Evolutionary conservation across 2,888 invertebrate genomes (phyloP), one percentile per base, ranked within the genome.

Genomic region (Schizotus pectinicornis): DNA sequence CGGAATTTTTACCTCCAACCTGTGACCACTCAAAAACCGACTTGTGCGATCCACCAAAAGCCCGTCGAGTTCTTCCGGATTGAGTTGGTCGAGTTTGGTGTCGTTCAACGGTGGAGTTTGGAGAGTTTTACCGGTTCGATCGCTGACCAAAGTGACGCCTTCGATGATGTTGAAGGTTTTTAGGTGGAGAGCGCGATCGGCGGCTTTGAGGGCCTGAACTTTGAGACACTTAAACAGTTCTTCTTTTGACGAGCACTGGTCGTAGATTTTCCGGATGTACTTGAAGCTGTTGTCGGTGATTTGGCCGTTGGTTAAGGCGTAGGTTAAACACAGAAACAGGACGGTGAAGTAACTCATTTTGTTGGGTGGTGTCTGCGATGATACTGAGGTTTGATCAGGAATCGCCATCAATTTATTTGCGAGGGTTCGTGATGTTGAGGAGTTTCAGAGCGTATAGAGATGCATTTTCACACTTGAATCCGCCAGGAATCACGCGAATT

Each of bases 171-270:
- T 84, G 35, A 90, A 82, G 33, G 82, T 81, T 55, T 87, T 86
- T 70, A 85, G 81, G 61, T 86, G 83, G 0, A 87, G 78, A 0
- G 89, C 89, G 11, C 88, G 81, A 61, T 88, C 87, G 8, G 85
- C 80, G 36, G 88, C 78, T 71, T 87, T 88, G 0, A 87, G 80
- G 0, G 88, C 87, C 73, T 89, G 87, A 52, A 89, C 81, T 78
- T 90, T 90, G 67, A 90, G 82, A 74, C 90, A 91, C 81, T 87
- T 87, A 65, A 87, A 78, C 48, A 88, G 81, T 70, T 89, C 86
- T 61, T 85, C 82, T 41, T 85, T 84, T 60, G 81, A 80, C 65
- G 85, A 84, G 75, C 90, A 90, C 73, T 86, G 85, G 65, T 84
- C 81, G 72, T 85, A 85, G 67, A 85, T 81, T 77, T 81, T 83